These are phyloP conservation scores for Acrocera orbiculus DNA, from an alignment of 2,888 invertebrate species.

Conservation along the genomic window DNA sequence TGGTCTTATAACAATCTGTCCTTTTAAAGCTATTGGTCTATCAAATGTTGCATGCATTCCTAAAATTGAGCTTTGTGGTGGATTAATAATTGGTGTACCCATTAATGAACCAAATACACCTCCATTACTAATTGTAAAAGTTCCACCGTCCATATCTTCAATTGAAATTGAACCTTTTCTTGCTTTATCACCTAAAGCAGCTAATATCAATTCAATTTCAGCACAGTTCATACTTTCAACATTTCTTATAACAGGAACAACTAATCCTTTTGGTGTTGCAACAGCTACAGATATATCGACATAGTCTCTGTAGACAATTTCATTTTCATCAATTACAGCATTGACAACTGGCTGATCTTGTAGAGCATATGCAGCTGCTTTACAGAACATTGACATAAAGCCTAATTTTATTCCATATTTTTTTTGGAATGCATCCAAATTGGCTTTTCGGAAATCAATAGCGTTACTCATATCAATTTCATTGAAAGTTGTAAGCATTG, in stretches of 20 bases:
- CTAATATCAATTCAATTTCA: slow-evolving; percentile 82
- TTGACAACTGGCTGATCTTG: slow-evolving; percentile 92
- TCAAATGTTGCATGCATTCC: slow-evolving; percentile 99
- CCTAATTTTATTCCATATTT: slow-evolving; percentile 90
- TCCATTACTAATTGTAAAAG: slow-evolving; percentile 97
- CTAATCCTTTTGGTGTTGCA: slow-evolving; percentile 92
- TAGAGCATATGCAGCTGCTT: slow-evolving; percentile 85
- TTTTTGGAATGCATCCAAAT: slow-evolving; percentile 83
- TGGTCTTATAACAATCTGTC: slow-evolving; percentile 94
- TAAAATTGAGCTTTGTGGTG: slow-evolving; percentile 94
- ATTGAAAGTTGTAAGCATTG: slow-evolving; percentile 98
- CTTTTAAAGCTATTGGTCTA: slow-evolving; percentile 83
- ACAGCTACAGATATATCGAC: slow-evolving; percentile 98
- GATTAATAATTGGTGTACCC: slow-evolving; percentile 99
- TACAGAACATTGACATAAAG: slow-evolving; percentile 98
- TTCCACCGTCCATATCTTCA: slow-evolving; percentile 99
- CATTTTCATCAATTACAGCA: slow-evolving; percentile 80
- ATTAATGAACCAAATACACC: slow-evolving; percentile 95
- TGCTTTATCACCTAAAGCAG: slow-evolving; percentile 83
- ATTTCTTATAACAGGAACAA: slow-evolving; percentile 91
- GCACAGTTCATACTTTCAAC: slow-evolving; percentile 91
- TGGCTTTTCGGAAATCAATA: slow-evolving; percentile 80
- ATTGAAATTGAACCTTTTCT: slow-evolving; percentile 71
- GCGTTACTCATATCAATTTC: slow-evolving; percentile 97
- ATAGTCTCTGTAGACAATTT: slow-evolving; percentile 70